Conservation (phyloP, 2,113 vertebrate species). For the Lathamus discolor region DNA sequence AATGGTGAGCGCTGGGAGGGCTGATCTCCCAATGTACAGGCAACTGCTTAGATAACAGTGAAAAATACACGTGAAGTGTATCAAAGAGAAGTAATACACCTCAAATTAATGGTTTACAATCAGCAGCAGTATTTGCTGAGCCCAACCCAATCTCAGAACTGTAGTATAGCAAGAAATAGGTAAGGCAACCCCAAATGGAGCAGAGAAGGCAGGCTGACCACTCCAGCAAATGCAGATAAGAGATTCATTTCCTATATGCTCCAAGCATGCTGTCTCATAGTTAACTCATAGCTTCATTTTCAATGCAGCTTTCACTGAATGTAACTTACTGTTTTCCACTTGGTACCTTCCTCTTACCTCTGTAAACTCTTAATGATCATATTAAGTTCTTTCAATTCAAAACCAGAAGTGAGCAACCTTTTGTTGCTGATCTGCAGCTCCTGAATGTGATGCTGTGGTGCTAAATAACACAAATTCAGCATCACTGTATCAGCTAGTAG, state of each 20-base stretch:
- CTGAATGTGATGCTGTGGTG: not conserved
- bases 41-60: not conserved
- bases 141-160: not conserved
- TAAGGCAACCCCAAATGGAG: not conserved
- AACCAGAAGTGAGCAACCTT: not conserved
- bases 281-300: not conserved
- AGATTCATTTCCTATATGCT: not conserved
- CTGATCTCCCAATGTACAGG: not conserved
- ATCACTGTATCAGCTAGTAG: not conserved
- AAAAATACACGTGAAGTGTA: not conserved
- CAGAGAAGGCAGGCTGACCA: not conserved
- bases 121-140: not conserved
- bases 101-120: not conserved
- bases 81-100: not conserved
- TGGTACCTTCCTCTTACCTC: not conserved
- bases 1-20: not conserved
- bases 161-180: not conserved
- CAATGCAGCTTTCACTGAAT: not conserved
- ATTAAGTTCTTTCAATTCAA: not conserved
- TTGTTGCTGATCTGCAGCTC: not conserved
- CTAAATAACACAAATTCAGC: not conserved
- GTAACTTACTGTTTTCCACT: not conserved
- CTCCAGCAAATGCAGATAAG: not conserved
- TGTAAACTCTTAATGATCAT: not conserved
- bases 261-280: not conserved